Evolutionary conservation across 2,797 vertebrate species (phyloP), one percentile per base, ranked within the genome.

Genomic region (Clarias fuscus): DNA sequence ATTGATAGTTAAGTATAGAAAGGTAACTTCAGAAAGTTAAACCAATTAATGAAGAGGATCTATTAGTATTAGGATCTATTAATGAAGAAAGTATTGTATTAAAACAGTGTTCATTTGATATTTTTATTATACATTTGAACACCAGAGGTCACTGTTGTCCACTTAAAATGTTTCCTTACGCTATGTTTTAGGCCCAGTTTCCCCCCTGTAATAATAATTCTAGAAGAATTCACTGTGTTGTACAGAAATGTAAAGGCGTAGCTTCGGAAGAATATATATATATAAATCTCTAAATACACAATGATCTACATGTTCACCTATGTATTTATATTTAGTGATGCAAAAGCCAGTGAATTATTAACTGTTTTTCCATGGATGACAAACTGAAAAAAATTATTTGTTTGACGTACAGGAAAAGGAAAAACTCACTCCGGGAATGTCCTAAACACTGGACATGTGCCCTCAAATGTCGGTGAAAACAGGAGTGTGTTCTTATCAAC

Each of bases 381-480:
- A 82, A 85, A 88, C 70, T 81, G 40, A 83, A 67, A 89, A 92
- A 93, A 86, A 90, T 59, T 17, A 27, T 14, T 84, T 72, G 40
- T 86, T 75, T 92, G 90, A 92, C 84, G 18, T 90, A 92, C 93
- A 92, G 93, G 93, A 95, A 95, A 92, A 92, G 92, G 93, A 94
- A 95, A 94, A 84, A 72, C 58, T 53, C 87, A 89, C 86, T 90
- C 85, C 75, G 79, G 85, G 64, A 88, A 87, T 81, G 68, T 62
- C 68, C 65, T 33, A 6, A 72, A 67, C 24, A 20, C 56, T 62
- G 71, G 67, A 59, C 43, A n/a, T 79, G 56, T 73, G 68, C 70
- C 24, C 40, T 83, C n/a, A 76, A 22, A 59, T 83, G 27, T 84
- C 37, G 37, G 37, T 37, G 37, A 37, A 37, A 37, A 37, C 37